These are phyloP conservation scores for Eugnorisma glareosa DNA, from an alignment of 2,888 invertebrate species.

Conservation along the genomic window DNA sequence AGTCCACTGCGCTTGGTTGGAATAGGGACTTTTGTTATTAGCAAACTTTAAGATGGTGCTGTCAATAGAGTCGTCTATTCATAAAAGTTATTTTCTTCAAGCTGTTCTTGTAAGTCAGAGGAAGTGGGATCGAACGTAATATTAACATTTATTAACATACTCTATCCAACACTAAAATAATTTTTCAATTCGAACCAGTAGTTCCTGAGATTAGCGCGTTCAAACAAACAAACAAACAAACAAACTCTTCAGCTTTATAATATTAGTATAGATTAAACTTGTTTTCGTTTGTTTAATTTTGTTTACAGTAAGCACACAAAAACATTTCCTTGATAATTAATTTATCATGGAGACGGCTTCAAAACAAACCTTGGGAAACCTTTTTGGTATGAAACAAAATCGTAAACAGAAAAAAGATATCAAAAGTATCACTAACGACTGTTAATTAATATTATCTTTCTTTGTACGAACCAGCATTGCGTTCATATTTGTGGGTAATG, in stretches of 20 bases:
- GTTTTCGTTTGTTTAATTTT: too few relatives aligned
- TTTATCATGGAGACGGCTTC: background rate
- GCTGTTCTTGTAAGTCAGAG: background rate
- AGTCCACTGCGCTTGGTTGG: background rate
- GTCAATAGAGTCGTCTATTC: background rate
- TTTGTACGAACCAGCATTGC: background rate
- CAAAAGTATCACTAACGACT: background rate
- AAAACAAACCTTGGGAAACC: constrained; percentile 14
- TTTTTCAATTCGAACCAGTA: too few relatives aligned
- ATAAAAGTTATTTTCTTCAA: background rate
- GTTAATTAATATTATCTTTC: background rate
- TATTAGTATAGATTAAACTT: too few relatives aligned
- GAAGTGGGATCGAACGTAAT: background rate
- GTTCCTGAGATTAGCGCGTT: too few relatives aligned
- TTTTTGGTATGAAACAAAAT: background rate
- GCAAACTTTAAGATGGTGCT: background rate
- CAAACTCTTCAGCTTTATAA: too few relatives aligned
- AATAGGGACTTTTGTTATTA: background rate
- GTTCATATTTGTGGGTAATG: background rate
- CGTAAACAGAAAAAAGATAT: background rate
- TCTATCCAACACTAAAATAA: too few relatives aligned
- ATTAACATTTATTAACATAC: too few relatives aligned
- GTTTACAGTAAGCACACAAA: background rate
- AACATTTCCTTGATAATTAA: constrained; percentile 14
- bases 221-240: too few relatives aligned